Evolutionary conservation across 2,888 invertebrate genomes (phyloP).

Genomic region (Coecobrya sp.): DNA sequence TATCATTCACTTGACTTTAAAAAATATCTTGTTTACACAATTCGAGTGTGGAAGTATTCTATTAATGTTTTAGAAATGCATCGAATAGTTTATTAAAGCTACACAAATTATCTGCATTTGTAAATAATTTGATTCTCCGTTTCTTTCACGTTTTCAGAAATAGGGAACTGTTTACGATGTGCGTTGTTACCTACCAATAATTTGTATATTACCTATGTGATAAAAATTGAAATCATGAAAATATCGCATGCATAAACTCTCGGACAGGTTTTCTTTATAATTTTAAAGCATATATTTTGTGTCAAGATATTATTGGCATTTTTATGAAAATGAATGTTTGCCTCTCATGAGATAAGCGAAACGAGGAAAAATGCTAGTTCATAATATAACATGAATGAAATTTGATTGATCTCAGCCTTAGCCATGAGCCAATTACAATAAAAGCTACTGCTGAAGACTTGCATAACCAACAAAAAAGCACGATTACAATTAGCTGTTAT

Average conservation of each 20-base stretch:
- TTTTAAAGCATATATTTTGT: conserved; percentile 23
- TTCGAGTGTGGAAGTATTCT: no score
- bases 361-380: conserved; percentile 29
- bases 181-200: neutral
- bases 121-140: no score
- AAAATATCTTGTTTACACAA: no score
- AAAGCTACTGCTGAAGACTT: neutral
- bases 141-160: neutral
- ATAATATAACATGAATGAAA: conserved; percentile 68
- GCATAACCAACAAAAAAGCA: conserved; percentile 46
- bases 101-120: no score
- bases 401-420: conserved; percentile 59
- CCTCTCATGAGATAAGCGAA: neutral
- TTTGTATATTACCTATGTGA: neutral
- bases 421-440: conserved; percentile 62
- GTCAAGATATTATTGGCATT: neutral
- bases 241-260: neutral
- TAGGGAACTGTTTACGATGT: neutral
- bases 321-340: neutral
- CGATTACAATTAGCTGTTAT: conserved; percentile 51
- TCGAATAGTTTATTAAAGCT: no score
- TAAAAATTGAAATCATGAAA: conserved; percentile 49
- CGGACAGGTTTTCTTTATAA: conserved; percentile 64
- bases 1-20: no score
- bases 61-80: no score